These are phyloP conservation scores for Pollenia angustigena DNA, from an alignment of 2,888 invertebrate species.

Conservation along the genomic window DNA sequence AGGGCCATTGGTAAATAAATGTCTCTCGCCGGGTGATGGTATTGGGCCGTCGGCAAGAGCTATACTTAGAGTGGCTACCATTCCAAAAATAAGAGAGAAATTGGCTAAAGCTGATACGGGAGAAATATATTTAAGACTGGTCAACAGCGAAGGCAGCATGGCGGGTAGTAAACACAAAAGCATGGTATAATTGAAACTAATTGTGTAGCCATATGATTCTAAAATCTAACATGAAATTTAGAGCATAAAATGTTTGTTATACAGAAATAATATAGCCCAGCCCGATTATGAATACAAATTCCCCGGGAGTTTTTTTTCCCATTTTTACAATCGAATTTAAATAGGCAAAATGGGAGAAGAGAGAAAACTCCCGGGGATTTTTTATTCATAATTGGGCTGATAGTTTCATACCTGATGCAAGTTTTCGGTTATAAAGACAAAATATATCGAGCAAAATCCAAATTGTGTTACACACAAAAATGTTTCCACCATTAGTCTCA, in stretches of 20 bases:
- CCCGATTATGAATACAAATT: too few relatives aligned
- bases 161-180: constrained; percentile 80
- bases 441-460: constrained; percentile 98
- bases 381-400: too few relatives aligned
- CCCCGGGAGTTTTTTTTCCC: too few relatives aligned
- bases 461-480: constrained; percentile 97
- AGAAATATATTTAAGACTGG: constrained; percentile 85
- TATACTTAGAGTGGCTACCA: constrained; percentile 91
- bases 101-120: constrained; percentile 92
- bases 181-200: constrained; percentile 79
- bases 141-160: constrained; percentile 81
- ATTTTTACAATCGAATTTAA: too few relatives aligned
- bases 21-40: constrained; percentile 86
- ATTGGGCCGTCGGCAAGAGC: constrained; percentile 89
- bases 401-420: constrained; percentile 86
- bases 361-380: too few relatives aligned
- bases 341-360: too few relatives aligned
- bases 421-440: constrained; percentile 96
- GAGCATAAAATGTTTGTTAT: background rate
- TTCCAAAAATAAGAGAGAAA: constrained; percentile 87
- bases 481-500: constrained; percentile 90
- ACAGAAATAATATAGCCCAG: background rate
- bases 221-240: constrained; percentile 84
- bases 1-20: constrained; percentile 86
- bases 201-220: constrained; percentile 78